Percentiles rank a stretch among this genome's conserved stretches.
Evolutionary conservation across 2,113 vertebrate genomes (phyloP).

Genomic region (Microcebus jonahi): DNA sequence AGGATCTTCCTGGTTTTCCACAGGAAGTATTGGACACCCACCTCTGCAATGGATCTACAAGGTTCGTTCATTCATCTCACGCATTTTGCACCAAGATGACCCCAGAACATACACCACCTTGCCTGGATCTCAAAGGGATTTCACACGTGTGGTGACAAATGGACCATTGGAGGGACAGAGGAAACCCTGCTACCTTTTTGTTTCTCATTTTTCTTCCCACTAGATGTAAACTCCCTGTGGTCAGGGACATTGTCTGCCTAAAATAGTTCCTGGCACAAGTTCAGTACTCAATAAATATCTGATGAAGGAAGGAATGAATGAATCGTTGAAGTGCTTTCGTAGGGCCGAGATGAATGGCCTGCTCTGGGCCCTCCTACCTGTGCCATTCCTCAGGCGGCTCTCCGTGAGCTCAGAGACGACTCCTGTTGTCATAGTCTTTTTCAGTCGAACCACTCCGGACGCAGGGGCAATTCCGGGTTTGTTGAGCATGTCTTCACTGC

Average conservation of each 20-base stretch:
- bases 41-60: background rate
- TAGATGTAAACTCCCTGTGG: background rate
- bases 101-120: background rate
- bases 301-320: background rate
- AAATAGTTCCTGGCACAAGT: background rate
- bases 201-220: background rate
- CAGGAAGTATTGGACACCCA: no score
- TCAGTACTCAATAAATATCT: background rate
- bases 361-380: conserved; percentile 84
- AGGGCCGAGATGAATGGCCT: background rate
- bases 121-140: background rate
- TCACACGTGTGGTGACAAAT: background rate
- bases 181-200: background rate
- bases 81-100: no score
- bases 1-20: background rate
- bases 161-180: background rate
- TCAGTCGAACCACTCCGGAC: conserved; percentile 87
- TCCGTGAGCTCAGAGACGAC: conserved; percentile 94
- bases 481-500: conserved; percentile 94
- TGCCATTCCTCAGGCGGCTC: conserved; percentile 85
- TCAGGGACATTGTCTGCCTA: background rate
- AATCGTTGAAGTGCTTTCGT: background rate
- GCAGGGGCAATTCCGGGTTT: conserved; percentile 87
- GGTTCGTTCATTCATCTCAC: background rate
- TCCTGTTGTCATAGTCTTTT: conserved; percentile 93